Percentiles rank a stretch among this genome's conserved stretches.
Evolutionary conservation across 2,797 vertebrate genomes (phyloP).

Genomic region (Anomalospiza imberbis): DNA sequence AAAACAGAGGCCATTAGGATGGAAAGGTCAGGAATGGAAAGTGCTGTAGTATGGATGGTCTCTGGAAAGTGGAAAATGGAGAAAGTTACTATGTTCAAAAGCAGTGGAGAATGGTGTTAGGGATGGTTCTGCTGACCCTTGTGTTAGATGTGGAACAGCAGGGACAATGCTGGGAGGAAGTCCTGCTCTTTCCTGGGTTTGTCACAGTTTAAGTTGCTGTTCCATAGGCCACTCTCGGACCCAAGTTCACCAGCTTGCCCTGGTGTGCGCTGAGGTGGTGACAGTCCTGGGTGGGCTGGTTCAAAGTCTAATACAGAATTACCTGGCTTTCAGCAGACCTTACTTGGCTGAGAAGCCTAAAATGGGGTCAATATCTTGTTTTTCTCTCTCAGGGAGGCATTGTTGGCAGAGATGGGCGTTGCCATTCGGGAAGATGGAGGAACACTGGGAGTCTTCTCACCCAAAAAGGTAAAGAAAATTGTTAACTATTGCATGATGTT

Average conservation of each 20-base stretch:
- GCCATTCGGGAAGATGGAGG: slow-evolving; percentile 98
- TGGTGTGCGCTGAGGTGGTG: neutral
- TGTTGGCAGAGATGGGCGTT: slow-evolving; percentile 98
- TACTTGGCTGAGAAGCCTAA: neutral
- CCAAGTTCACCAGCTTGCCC: neutral
- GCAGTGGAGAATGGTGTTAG: neutral
- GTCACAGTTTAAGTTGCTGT: neutral
- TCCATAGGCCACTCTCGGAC: neutral
- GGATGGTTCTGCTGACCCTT: neutral
- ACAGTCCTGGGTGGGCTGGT: neutral
- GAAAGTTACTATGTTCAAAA: neutral
- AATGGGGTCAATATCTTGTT: neutral
- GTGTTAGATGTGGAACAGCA: neutral
- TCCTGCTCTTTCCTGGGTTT: neutral
- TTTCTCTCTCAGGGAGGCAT: slow-evolving; percentile 83
- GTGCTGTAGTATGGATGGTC: neutral
- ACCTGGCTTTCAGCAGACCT: neutral
- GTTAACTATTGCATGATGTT: rapidly evolving
- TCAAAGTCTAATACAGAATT: neutral
- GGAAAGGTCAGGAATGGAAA: slow-evolving; percentile 85
- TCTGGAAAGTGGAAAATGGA: neutral
- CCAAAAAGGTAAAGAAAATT: slow-evolving; percentile 90
- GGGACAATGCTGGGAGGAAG: neutral
- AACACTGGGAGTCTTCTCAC: slow-evolving; percentile 96
- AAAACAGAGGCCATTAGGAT: slow-evolving; percentile 98